These are phyloP conservation scores for Saturnia japonica DNA, from an alignment of 2,888 invertebrate species.

Conservation along the genomic window DNA sequence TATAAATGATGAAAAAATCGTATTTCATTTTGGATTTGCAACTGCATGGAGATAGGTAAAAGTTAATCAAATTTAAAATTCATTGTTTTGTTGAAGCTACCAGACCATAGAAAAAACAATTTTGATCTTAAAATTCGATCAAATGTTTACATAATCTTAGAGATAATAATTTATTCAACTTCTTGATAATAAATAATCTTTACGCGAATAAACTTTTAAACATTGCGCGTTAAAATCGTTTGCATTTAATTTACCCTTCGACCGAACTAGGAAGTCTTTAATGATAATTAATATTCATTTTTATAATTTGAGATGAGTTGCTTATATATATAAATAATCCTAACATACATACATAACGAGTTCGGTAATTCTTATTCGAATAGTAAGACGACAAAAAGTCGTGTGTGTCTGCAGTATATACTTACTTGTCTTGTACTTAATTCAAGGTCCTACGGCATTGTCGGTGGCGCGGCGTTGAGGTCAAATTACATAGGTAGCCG, in stretches of 20 bases:
- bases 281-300: slow-evolving; percentile 25
- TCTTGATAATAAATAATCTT: neutral
- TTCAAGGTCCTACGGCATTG: slow-evolving; percentile 38
- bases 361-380: slow-evolving; percentile 59
- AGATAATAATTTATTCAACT: neutral
- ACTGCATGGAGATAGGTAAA: too few species aligned
- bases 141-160: neutral
- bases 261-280: slow-evolving; percentile 66
- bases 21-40: too few species aligned
- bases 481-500: slow-evolving; percentile 33
- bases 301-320: neutral
- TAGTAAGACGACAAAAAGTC: slow-evolving; percentile 59
- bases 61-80: too few species aligned
- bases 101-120: too few species aligned
- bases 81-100: too few species aligned
- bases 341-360: slow-evolving; percentile 63
- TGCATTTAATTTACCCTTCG: slow-evolving; percentile 54
- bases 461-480: slow-evolving; percentile 33
- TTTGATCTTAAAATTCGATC: too few species aligned
- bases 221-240: slow-evolving; percentile 53
- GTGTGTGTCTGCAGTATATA: slow-evolving; percentile 51
- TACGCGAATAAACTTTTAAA: neutral
- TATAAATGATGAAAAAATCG: too few species aligned
- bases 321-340: slow-evolving; percentile 54
- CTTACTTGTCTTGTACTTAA: slow-evolving; percentile 56